Percentiles rank a stretch among this genome's conserved stretches.
These are phyloP conservation scores for Artibeus lituratus DNA, from an alignment of 2,797 vertebrate species.

Conservation along the genomic window DNA sequence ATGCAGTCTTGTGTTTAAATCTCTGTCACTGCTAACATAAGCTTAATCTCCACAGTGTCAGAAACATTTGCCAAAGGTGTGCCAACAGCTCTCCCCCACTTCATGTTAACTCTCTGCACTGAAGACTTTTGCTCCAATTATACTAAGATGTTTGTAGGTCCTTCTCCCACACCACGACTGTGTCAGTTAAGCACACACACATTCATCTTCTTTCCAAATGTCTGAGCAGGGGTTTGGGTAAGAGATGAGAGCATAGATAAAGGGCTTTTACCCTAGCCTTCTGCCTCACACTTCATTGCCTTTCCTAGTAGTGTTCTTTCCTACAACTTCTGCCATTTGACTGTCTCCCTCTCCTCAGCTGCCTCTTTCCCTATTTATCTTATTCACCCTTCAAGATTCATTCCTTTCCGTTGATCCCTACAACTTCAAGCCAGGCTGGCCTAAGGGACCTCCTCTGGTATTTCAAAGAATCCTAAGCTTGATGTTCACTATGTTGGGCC, in stretches of 20 bases:
- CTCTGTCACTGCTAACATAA: not conserved
- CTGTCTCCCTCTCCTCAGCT: not conserved
- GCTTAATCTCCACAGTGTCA: not conserved
- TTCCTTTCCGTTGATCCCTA: not conserved
- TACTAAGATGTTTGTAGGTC: not conserved
- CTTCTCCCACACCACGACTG: not conserved
- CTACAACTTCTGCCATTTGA: not conserved
- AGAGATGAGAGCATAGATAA: not conserved
- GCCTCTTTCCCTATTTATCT: not conserved
- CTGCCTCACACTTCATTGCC: not conserved
- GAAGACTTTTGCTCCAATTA: not conserved
- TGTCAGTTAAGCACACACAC: not conserved
- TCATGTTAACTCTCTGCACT: not conserved
- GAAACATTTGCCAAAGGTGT: not conserved
- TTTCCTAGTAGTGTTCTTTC: not conserved
- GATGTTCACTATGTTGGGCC: not conserved
- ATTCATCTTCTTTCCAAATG: not conserved
- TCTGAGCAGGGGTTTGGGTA: not conserved
- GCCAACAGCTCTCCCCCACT: fast-evolving
- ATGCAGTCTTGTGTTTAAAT: not conserved
- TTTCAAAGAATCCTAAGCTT: not conserved
- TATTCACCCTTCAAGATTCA: not conserved
- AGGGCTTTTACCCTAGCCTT: not conserved
- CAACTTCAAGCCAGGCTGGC: not conserved
- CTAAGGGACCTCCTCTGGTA: not conserved